Evolutionary conservation across 2,888 invertebrate genomes (phyloP).

Genomic region (Hartigia nigra): DNA sequence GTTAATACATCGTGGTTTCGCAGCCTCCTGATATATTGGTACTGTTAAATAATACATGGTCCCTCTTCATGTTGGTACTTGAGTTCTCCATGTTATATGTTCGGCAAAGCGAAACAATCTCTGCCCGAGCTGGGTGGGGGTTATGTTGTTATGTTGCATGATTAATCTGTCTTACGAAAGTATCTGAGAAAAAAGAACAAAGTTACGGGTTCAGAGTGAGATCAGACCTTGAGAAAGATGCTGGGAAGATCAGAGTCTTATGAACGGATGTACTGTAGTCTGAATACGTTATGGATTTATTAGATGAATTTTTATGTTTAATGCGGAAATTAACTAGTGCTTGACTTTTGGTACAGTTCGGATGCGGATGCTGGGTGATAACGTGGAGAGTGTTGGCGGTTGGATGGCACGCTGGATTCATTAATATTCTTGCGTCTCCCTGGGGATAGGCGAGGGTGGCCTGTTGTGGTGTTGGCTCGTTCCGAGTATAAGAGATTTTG

Average conservation of each 20-base stretch:
- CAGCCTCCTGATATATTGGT: background rate
- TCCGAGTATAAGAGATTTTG: background rate
- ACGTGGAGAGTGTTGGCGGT: background rate
- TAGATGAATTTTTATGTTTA: background rate
- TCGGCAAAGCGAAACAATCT: background rate
- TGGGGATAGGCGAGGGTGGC: background rate
- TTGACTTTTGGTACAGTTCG: background rate
- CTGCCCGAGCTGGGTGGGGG: background rate
- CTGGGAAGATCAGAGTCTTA: too few relatives aligned
- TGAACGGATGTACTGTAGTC: too few relatives aligned
- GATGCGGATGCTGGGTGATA: background rate
- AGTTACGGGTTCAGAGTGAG: background rate
- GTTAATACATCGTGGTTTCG: background rate
- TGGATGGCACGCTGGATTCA: background rate
- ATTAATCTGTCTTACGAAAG: background rate
- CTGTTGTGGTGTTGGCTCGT: background rate
- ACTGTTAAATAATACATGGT: background rate
- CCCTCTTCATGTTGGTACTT: background rate
- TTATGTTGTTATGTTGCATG: background rate
- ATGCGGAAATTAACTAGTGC: background rate
- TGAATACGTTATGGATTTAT: background rate
- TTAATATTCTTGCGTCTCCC: background rate
- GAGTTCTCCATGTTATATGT: background rate
- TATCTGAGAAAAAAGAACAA: background rate
- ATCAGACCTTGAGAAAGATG: background rate